These are phyloP conservation scores for Okamejei kenojei DNA, from an alignment of 2,797 vertebrate species.

Conservation along the genomic window DNA sequence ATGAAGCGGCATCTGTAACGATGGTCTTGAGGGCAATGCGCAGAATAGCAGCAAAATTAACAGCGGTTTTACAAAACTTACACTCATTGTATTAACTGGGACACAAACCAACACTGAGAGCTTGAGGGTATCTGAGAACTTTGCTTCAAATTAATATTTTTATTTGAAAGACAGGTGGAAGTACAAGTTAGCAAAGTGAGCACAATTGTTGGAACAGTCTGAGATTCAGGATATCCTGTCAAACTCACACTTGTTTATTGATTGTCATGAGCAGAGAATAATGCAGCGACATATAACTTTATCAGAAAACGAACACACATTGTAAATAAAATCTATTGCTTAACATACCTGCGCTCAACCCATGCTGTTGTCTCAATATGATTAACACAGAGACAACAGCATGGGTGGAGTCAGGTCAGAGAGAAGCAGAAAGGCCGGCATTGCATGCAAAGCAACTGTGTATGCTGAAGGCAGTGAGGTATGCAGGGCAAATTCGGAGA, in stretches of 20 bases:
- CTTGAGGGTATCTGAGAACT: neutral
- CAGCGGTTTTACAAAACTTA: neutral
- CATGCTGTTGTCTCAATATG: no score
- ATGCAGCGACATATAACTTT: neutral
- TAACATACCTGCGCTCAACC: no score
- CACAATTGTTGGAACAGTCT: neutral
- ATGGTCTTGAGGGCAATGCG: neutral
- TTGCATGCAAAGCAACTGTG: no score
- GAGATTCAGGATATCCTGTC: neutral
- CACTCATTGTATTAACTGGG: neutral
- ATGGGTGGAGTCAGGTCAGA: no score
- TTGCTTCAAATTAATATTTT: neutral
- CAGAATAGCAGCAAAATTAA: neutral
- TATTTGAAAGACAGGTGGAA: neutral
- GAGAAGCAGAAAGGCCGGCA: no score
- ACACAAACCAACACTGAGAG: neutral
- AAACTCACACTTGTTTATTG: neutral
- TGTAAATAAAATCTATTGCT: neutral
- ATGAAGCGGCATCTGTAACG: neutral
- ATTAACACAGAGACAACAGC: no score
- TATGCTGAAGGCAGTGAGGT: no score
- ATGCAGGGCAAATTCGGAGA: no score
- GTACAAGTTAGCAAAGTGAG: neutral
- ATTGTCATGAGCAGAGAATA: neutral
- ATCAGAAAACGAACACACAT: neutral